Conservation (phyloP, 2,888 invertebrate species). For the Cheilosia vulpina region DNA sequence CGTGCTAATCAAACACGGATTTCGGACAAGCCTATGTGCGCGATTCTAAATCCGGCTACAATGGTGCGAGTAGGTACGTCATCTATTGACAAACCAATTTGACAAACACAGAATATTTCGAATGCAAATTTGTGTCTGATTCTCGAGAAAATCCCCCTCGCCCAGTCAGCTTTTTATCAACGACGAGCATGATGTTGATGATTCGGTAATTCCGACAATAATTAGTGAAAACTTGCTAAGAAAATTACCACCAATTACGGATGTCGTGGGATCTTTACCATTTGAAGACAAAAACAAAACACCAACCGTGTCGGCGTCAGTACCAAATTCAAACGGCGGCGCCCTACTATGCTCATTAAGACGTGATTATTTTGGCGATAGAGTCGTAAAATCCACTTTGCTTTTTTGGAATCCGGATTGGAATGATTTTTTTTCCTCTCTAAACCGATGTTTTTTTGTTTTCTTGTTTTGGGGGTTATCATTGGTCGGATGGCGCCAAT, state of each 20-base stretch:
- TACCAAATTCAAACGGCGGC: constrained; percentile 26
- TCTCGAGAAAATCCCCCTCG: not conserved
- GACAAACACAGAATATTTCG: constrained; percentile 43
- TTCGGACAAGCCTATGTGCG: constrained; percentile 17
- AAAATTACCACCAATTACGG: constrained; percentile 55
- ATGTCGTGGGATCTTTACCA: constrained; percentile 20
- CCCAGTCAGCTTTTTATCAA: constrained; percentile 32
- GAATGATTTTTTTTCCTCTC: not conserved
- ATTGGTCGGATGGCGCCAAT: constrained; percentile 58
- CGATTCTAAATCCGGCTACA: constrained; percentile 26
- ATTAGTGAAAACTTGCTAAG: constrained; percentile 41
- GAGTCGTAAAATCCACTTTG: constrained; percentile 28
- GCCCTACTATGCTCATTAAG: constrained; percentile 47
- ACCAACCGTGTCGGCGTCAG: not conserved
- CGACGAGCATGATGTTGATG: constrained; percentile 17
- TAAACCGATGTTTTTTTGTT: not conserved
- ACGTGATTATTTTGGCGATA: constrained; percentile 25
- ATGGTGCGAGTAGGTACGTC: not conserved
- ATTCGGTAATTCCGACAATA: constrained; percentile 49
- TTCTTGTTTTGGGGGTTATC: constrained; percentile 29
- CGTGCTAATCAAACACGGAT: constrained; percentile 37
- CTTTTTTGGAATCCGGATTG: constrained; percentile 68
- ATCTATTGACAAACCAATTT: constrained; percentile 24
- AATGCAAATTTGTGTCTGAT: constrained; percentile 43
- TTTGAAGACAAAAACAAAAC: not conserved